phyloP scores from a whole-genome alignment of 1,140 invertebrate genomes.

The Atta colombica region DNA sequence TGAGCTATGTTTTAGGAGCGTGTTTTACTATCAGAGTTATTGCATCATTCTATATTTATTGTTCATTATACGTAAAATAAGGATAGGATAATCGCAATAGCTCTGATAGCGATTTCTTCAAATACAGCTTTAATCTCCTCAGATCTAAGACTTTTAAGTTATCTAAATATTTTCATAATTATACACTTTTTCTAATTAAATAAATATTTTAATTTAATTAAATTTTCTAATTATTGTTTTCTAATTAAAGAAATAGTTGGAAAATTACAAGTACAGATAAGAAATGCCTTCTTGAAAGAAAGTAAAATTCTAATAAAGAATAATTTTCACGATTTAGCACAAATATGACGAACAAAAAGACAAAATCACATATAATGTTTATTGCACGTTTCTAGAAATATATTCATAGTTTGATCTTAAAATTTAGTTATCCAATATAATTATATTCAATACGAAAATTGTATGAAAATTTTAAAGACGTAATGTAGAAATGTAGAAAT shows the following conservation, averaged over 20 bases:
- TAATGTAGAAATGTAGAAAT: neutral
- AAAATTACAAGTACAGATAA: neutral
- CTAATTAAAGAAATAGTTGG: neutral
- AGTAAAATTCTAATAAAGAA: neutral
- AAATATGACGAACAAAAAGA: neutral
- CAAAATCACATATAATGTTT: neutral
- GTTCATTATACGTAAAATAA: no score
- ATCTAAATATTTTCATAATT: neutral
- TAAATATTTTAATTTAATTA: neutral
- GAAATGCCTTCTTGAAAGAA: neutral
- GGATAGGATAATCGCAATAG: no score
- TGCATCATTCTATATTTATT: no score
- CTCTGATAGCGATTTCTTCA: no score
- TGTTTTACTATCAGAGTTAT: no score
- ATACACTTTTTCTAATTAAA: neutral
- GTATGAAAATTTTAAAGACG: neutral
- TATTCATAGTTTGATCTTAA: neutral
- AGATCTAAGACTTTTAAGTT: neutral
- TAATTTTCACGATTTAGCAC: neutral
- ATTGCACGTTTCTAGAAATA: neutral
- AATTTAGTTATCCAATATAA: neutral
- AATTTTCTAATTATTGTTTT: neutral
- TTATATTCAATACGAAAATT: neutral
- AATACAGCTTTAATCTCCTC: neutral
- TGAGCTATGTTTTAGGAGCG: neutral